phyloP scores from a whole-genome alignment of 2,888 invertebrate species.

The Caenorhabditis afra region DNA sequence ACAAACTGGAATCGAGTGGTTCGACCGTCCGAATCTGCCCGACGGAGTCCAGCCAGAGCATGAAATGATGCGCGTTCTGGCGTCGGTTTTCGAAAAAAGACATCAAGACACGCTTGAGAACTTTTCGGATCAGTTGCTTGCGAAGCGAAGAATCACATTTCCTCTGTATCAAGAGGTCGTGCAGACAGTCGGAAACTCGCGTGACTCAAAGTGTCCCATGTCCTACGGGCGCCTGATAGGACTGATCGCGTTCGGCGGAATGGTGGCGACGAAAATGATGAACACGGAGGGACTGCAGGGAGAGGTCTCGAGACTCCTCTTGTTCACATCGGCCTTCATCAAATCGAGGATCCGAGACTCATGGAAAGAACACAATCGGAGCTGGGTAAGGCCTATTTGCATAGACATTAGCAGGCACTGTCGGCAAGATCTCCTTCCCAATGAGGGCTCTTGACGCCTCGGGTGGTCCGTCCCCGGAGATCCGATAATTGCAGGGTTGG shows the following conservation, averaged over 20 bases:
- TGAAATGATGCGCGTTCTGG: slow-evolving; percentile 59
- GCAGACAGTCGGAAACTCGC: slow-evolving; percentile 33
- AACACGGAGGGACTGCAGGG: slow-evolving; percentile 31
- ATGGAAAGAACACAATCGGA: slow-evolving; percentile 62
- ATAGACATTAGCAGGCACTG: slow-evolving; percentile 50
- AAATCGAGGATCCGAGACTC: slow-evolving; percentile 61
- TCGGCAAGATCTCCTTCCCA: background rate
- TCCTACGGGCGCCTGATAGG: slow-evolving; percentile 66
- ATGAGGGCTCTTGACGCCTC: slow-evolving; percentile 39
- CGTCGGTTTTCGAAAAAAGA: slow-evolving; percentile 59
- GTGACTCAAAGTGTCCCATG: slow-evolving; percentile 52
- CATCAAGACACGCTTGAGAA: slow-evolving; percentile 37
- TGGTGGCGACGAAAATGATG: slow-evolving; percentile 55
- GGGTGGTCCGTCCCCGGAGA: slow-evolving; percentile 26
- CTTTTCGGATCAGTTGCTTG: slow-evolving; percentile 47
- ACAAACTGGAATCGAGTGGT: slow-evolving; percentile 62
- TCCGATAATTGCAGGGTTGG: slow-evolving; percentile 60
- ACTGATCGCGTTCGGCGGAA: slow-evolving; percentile 66
- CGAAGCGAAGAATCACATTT: slow-evolving; percentile 55
- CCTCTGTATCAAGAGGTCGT: slow-evolving; percentile 62
- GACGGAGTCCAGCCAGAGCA: slow-evolving; percentile 64
- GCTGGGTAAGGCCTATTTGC: slow-evolving; percentile 65
- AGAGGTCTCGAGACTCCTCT: slow-evolving; percentile 56
- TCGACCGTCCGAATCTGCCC: slow-evolving; percentile 61
- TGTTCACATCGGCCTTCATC: slow-evolving; percentile 67